Percentiles rank a stretch among this genome's conserved stretches.
phyloP scores from a whole-genome alignment of 2,888 invertebrate species.

The Arenicola marina region DNA sequence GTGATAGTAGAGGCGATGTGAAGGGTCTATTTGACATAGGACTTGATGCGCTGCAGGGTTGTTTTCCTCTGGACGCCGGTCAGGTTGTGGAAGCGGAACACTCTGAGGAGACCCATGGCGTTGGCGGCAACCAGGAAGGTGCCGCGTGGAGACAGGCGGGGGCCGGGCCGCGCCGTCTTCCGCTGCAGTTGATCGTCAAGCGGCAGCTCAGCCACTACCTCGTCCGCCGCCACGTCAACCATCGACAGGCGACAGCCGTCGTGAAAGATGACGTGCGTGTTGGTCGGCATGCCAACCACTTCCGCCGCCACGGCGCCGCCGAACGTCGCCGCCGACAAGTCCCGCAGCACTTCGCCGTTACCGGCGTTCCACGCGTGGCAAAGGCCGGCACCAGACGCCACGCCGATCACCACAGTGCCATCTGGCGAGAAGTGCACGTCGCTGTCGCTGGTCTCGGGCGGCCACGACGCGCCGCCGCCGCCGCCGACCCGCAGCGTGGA shows the following conservation, averaged over 20 bases:
- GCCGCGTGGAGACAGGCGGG: constrained; percentile 25
- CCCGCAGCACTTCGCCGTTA: constrained; percentile 32
- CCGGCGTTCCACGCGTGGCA: constrained; percentile 33
- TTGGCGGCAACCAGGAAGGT: constrained; percentile 22
- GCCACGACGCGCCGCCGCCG: constrained; percentile 19
- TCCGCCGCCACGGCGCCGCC: constrained; percentile 6
- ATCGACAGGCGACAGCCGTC: constrained; percentile 21
- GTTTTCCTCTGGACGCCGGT: constrained; percentile 23
- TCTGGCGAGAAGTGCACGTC: constrained; percentile 31
- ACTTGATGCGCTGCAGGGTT: constrained; percentile 32
- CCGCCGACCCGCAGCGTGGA: constrained; percentile 7
- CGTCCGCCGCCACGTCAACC: constrained; percentile 28
- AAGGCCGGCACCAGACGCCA: constrained; percentile 11
- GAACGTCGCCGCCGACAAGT: constrained; percentile 8
- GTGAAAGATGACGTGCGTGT: constrained; percentile 30
- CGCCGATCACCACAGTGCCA: constrained; percentile 32
- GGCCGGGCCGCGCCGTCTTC: constrained; percentile 9
- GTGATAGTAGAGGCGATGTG: no score
- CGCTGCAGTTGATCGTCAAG: constrained; percentile 9
- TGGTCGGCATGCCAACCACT: constrained; percentile 31
- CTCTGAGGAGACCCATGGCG: constrained; percentile 9
- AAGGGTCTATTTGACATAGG: constrained; percentile 16
- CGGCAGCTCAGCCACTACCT: constrained; percentile 15
- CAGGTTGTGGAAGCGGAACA: constrained; percentile 29
- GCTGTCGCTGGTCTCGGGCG: constrained; percentile 9